Evolutionary conservation across 2,888 invertebrate species (phyloP).

Genomic region (Trissoscelio sp.): DNA sequence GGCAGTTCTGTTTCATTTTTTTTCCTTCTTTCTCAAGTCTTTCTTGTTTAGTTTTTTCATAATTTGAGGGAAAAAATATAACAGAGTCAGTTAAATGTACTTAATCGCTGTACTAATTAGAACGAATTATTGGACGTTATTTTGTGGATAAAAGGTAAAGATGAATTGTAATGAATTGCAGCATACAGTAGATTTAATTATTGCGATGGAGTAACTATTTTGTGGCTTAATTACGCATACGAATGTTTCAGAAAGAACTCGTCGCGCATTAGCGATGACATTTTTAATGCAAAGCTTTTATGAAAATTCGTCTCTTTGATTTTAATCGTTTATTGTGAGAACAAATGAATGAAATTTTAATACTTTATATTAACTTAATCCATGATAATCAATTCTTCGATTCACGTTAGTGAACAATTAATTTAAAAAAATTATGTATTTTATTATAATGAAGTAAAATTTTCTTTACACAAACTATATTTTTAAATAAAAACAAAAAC

Average conservation of each 20-base stretch:
- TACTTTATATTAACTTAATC: background rate
- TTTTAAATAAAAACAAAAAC: no score
- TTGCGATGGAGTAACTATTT: conserved; percentile 26
- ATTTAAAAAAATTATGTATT: no score
- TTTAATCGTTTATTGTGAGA: background rate
- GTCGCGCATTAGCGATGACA: conserved; percentile 11
- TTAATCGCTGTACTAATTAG: conserved; percentile 44
- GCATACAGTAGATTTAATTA: conserved; percentile 23
- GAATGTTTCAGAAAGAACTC: background rate
- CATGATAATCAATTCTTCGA: no score
- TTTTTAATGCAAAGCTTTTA: conserved; percentile 1
- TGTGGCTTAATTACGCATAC: conserved; percentile 33
- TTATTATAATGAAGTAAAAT: no score
- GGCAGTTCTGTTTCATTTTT: background rate
- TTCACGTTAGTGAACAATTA: no score
- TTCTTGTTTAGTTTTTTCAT: conserved; percentile 5
- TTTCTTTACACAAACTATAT: no score
- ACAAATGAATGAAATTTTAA: background rate
- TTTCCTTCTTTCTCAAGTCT: background rate
- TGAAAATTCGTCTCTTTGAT: background rate
- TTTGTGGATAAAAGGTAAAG: conserved; percentile 27
- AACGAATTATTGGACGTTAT: conserved; percentile 23
- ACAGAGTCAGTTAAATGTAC: conserved; percentile 11
- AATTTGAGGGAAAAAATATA: background rate
- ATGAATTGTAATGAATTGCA: conserved; percentile 4